phyloP scores from a whole-genome alignment of 1,140 invertebrate genomes.

The Pomacea maculata region DNA sequence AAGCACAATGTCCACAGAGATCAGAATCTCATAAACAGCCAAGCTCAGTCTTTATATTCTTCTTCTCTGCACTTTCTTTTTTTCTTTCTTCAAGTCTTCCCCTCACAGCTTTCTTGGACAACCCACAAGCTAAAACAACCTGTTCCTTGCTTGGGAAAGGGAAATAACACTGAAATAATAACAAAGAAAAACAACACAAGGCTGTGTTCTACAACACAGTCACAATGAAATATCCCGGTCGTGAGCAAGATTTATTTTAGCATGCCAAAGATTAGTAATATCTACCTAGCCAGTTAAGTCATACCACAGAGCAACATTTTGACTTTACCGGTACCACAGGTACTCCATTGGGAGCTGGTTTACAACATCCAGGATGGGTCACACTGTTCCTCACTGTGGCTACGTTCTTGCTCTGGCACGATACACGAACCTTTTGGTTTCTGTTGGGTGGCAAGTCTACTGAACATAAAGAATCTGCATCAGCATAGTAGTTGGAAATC shows the following conservation, averaged over 20 bases:
- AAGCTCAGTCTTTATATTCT: too few species aligned
- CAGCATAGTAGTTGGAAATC: constrained; percentile 18
- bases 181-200: too few species aligned
- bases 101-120: too few species aligned
- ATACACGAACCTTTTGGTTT: constrained; percentile 14
- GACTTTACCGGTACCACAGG: constrained; percentile 46
- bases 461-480: constrained; percentile 1
- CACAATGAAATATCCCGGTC: too few species aligned
- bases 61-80: too few species aligned
- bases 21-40: too few species aligned
- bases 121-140: too few species aligned
- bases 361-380: constrained; percentile 13
- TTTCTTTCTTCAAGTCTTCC: too few species aligned
- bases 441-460: neutral
- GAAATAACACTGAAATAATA: too few species aligned
- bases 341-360: constrained; percentile 47
- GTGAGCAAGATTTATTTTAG: neutral
- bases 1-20: too few species aligned
- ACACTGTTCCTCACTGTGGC: neutral
- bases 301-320: constrained; percentile 60
- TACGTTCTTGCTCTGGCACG: constrained; percentile 21
- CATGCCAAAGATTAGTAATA: neutral
- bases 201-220: too few species aligned
- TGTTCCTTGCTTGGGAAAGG: too few species aligned
- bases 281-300: constrained; percentile 15